Evolutionary conservation across 2,888 invertebrate genomes (phyloP), one percentile per base, ranked within the genome.

Genomic region (Agonopterix subpropinquella): DNA sequence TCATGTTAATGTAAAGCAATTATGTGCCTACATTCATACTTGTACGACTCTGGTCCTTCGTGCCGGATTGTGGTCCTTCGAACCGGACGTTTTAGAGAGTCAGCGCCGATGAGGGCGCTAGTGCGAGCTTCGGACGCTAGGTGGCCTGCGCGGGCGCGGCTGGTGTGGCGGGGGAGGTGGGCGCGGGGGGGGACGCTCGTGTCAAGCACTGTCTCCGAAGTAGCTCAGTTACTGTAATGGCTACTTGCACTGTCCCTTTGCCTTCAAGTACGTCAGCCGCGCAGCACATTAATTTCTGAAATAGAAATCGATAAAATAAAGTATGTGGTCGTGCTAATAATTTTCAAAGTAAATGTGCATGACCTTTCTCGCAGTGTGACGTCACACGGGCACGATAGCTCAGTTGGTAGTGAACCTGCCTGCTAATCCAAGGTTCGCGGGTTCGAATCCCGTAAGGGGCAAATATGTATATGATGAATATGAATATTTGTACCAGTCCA

Each of bases 201-300:
- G 70, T 46, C 0, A 60, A 61, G 1, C 63, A 55, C 47, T 82
- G 83, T 8, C 95, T 91, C 54, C 94, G 90, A 47, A 96, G 89
- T 11, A 97, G 85, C 77, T 96, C 96, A 1, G 93, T 92, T 15
- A 97, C 96, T 0, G 97, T 97, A 56, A 96, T 93, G 45, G 97
- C 96, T 18, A 97, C 93, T 73, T 96, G 94, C 1, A 96, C 94
- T 10, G 95, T 91, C 1, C 95, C 95, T 72, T 96, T 94, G 50
- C 96, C 96, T 81, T 97, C 97, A 43, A 98, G 88, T n/a, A 98
- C 95, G 80, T 97, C 97, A 37, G 96, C 94, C 39, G 97, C 93
- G 76, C 96, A 95, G 86, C 97, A 97, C 73, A 97, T 92, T 62
- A 97, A 90, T 77, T 96, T 96, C 97, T 95, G 91, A 47, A 91